phyloP scores from a whole-genome alignment of 92 coral and sea anemone genomes.

The Palythoa grandis region DNA sequence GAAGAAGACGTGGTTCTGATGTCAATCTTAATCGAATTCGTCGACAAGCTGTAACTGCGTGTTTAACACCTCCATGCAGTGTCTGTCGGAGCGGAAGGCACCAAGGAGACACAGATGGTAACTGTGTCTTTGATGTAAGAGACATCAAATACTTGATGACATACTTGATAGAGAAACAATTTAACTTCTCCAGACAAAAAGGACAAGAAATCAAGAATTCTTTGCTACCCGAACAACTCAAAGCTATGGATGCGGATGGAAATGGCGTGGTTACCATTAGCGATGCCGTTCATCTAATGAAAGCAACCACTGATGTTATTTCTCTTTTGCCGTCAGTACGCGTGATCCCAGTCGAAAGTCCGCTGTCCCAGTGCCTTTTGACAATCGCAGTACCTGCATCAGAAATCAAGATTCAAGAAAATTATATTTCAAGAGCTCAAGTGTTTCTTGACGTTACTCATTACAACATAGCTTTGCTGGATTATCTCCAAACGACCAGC shows the following conservation, averaged over 20 bases:
- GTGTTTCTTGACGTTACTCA: slow-evolving; percentile 53
- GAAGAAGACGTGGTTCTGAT: not conserved
- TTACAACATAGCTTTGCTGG: not conserved
- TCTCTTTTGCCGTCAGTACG: slow-evolving; percentile 45
- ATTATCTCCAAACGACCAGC: slow-evolving; percentile 24
- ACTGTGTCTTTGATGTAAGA: slow-evolving; percentile 60
- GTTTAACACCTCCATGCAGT: slow-evolving; percentile 54
- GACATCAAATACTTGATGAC: slow-evolving; percentile 56
- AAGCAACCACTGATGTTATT: slow-evolving; percentile 33
- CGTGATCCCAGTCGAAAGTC: slow-evolving; percentile 60
- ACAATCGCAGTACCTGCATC: slow-evolving; percentile 46
- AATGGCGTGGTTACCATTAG: slow-evolving; percentile 49
- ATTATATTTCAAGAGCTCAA: slow-evolving; percentile 8
- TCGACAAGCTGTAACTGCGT: slow-evolving; percentile 44
- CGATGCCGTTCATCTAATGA: slow-evolving; percentile 55
- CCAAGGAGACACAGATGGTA: slow-evolving; percentile 63
- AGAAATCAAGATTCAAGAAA: slow-evolving; percentile 37
- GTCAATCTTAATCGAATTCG: not conserved
- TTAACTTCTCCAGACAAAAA: slow-evolving; percentile 57
- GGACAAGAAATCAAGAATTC: slow-evolving; percentile 54
- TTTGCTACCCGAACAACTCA: slow-evolving; percentile 45
- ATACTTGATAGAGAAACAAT: slow-evolving; percentile 60
- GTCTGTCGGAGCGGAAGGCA: slow-evolving; percentile 50
- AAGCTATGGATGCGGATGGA: slow-evolving; percentile 59
- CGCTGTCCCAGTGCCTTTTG: slow-evolving; percentile 56